These are phyloP conservation scores for Oncorhynchus clarkii DNA, from an alignment of 2,113 vertebrate genomes.

Conservation along the genomic window DNA sequence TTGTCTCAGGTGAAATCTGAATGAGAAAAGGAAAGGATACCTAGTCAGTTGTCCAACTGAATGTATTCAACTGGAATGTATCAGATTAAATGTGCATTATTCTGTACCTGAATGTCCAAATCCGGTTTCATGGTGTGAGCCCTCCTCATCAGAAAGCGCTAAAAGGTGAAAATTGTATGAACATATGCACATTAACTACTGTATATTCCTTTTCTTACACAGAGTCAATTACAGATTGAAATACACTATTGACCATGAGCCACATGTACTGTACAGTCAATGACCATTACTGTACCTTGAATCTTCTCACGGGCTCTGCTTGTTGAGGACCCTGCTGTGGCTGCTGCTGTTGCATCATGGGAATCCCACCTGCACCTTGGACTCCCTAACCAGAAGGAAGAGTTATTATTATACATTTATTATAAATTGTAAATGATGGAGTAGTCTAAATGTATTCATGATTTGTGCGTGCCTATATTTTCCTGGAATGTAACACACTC, in stretches of 20 bases:
- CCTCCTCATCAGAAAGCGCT: conserved; percentile 57
- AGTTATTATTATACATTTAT: background rate
- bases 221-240: too few relatives aligned
- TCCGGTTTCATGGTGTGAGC: conserved; percentile 4
- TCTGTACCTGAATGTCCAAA: background rate
- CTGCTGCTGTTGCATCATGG: conserved; percentile 24
- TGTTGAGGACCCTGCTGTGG: conserved; percentile 35
- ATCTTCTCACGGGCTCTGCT: conserved; percentile 47
- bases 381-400: conserved; percentile 31
- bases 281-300: conserved; percentile 48
- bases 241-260: too few relatives aligned
- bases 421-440: background rate
- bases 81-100: background rate
- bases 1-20: conserved; percentile 42
- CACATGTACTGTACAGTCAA: background rate
- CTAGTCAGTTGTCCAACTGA: too few relatives aligned
- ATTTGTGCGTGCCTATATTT: background rate
- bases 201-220: too few relatives aligned
- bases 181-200: conserved; percentile 13
- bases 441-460: background rate
- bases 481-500: background rate
- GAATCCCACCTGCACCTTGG: conserved; percentile 20
- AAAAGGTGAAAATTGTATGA: conserved; percentile 15
- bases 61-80: too few relatives aligned
- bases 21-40: conserved; percentile 17